A percentile compares a stretch with the other conserved stretches of the same genome.
Conservation (phyloP, 2,888 invertebrate genomes). For the Nasonovia ribisnigri region DNA sequence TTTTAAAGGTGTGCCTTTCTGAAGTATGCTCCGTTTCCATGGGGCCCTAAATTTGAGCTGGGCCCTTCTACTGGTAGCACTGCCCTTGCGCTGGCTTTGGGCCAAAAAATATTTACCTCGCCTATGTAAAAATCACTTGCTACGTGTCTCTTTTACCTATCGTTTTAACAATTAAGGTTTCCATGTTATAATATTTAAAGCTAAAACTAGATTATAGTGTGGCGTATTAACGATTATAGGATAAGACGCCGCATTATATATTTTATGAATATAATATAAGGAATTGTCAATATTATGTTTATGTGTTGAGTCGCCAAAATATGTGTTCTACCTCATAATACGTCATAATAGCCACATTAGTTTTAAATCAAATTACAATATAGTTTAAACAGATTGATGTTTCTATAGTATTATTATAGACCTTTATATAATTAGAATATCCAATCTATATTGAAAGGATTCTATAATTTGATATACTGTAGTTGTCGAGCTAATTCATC, state of each 20-base stretch:
- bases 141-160: background rate
- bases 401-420: background rate
- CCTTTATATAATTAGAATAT: background rate
- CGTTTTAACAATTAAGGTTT: background rate
- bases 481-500: background rate
- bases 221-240: background rate
- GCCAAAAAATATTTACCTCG: too few species aligned
- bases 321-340: background rate
- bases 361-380: background rate
- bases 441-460: background rate
- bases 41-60: too few species aligned
- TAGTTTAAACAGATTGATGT: background rate
- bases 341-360: background rate
- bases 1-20: too few species aligned
- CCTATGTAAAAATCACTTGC: too few species aligned
- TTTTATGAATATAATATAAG: background rate
- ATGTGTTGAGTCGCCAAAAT: background rate
- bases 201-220: background rate
- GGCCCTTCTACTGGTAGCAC: too few species aligned
- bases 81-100: too few species aligned
- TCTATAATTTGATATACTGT: background rate
- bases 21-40: too few species aligned
- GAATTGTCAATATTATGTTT: background rate
- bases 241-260: background rate
- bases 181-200: background rate